Base-by-base conservation (phyloP, 2,113 vertebrate species). In the Heterotilapia buettikoferi region DNA sequence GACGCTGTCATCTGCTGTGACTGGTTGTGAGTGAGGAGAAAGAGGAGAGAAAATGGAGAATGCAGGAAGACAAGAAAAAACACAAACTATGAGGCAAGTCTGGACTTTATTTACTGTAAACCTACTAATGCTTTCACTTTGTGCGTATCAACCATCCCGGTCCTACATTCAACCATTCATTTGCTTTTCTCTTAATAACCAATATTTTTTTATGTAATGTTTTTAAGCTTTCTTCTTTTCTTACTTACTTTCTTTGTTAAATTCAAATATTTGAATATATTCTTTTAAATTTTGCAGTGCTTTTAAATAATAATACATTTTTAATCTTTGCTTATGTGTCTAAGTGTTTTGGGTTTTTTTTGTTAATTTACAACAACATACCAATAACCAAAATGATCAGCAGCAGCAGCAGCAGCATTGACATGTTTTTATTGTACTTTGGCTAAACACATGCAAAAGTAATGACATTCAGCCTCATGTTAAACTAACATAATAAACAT, bases 271-370 rank as follows among this genome's bases (percentile, higher is more conserved):
- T 29, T 76, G 2, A 47, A 29, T 26, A 47, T 73, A 47, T 29
- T 29, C 9, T 47, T 76, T 76, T 47, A 2, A 13, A 76, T 76
- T 76, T 29, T 76, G 24, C 14, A 11, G 43, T 47, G 21, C 8
- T 76, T 29, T 47, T 18, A 45, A 73, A 18, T 45, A 43, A 40
- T 24, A 71, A 21, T 3, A 14, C 0, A 45, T 4, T 18, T 73
- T 26, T 7, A 16, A 73, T 18, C 68, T 26, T 73, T 29, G 5
- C 0, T 26, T 29, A 47, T 18, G 8, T 26, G 0, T 47, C 16
- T 11, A 47, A 73, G 21, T 26, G 3, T 0, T 1, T 7, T 4
- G 31, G 7, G 2, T 0, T 9, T 12, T 19, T 9, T 9, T 1
- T 24, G 4, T 43, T 71, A 71, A 43, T 71, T 71, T 9, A 24